These are phyloP conservation scores for Bujurquina vittata DNA, from an alignment of 2,113 vertebrate species.

Conservation along the genomic window DNA sequence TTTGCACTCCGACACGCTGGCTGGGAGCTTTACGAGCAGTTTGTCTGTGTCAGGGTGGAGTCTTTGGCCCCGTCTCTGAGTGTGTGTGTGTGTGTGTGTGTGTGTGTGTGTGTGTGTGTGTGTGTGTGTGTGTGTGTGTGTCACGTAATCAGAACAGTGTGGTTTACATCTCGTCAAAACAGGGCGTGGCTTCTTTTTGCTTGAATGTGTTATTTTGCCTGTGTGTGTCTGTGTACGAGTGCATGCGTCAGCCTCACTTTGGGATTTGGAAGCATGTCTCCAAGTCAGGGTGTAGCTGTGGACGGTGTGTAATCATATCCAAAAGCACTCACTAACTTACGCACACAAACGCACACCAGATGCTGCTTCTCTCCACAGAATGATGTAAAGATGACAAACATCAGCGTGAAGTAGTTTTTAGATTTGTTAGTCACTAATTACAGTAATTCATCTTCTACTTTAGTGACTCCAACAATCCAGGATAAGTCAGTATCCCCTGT, in stretches of 20 bases:
- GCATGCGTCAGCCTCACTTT: constrained; percentile 14
- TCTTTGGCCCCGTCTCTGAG: background rate
- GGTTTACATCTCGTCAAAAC: constrained; percentile 8
- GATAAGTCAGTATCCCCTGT: background rate
- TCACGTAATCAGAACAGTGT: constrained; percentile 22
- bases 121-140: too few relatives aligned
- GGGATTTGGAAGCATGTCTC: constrained; percentile 21
- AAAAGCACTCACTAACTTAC: constrained; percentile 18
- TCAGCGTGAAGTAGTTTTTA: background rate
- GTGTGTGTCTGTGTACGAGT: background rate
- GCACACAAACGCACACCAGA: constrained; percentile 30
- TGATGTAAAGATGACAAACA: constrained; percentile 34
- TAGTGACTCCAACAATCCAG: background rate
- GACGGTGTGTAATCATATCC: constrained; percentile 46
- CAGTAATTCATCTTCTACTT: background rate
- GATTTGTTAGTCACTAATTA: constrained; percentile 13
- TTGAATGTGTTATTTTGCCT: constrained; percentile 17
- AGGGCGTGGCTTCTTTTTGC: constrained; percentile 33
- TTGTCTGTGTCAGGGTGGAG: constrained; percentile 17
- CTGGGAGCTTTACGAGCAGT: background rate
- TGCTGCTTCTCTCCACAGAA: constrained; percentile 26
- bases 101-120: background rate
- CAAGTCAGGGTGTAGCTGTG: constrained; percentile 48
- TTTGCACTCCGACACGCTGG: background rate
- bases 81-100: background rate